Percentiles rank a stretch among this genome's conserved stretches.
These are phyloP conservation scores for Argya squamiceps DNA, from an alignment of 2,797 vertebrate genomes.

Conservation along the genomic window DNA sequence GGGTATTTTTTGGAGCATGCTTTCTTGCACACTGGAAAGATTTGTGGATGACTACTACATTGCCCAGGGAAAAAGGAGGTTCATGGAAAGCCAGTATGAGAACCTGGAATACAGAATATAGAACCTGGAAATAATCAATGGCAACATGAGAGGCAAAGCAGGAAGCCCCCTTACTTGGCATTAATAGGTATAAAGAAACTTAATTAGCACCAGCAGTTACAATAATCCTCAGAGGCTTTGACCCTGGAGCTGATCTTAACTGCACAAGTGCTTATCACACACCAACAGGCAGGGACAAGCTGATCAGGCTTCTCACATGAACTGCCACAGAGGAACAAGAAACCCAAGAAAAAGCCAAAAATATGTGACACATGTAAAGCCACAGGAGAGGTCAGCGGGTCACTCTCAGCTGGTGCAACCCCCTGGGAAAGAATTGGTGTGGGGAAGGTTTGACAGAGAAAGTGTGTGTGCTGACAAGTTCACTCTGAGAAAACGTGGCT, in stretches of 20 bases:
- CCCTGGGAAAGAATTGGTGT: not conserved
- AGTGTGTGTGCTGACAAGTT: not conserved
- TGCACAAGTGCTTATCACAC: not conserved
- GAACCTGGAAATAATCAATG: not conserved
- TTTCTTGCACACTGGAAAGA: not conserved
- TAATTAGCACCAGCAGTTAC: not conserved
- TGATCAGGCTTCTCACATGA: not conserved
- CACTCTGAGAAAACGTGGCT: not conserved
- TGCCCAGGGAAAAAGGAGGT: not conserved
- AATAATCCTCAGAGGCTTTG: not conserved
- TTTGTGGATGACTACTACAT: not conserved
- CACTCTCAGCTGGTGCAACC: not conserved
- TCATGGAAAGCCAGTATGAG: not conserved
- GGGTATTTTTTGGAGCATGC: not conserved
- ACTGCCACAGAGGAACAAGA: not conserved
- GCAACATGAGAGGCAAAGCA: not conserved
- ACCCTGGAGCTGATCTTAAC: not conserved
- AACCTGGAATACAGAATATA: not conserved
- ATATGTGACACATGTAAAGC: fast-evolving
- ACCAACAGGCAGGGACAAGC: not conserved
- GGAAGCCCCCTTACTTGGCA: not conserved
- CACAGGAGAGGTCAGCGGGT: not conserved
- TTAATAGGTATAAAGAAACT: not conserved
- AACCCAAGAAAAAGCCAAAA: not conserved
- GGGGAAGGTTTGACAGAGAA: not conserved